Conservation (phyloP, 2,113 vertebrate species). For the Crotalus viridis region DNA sequence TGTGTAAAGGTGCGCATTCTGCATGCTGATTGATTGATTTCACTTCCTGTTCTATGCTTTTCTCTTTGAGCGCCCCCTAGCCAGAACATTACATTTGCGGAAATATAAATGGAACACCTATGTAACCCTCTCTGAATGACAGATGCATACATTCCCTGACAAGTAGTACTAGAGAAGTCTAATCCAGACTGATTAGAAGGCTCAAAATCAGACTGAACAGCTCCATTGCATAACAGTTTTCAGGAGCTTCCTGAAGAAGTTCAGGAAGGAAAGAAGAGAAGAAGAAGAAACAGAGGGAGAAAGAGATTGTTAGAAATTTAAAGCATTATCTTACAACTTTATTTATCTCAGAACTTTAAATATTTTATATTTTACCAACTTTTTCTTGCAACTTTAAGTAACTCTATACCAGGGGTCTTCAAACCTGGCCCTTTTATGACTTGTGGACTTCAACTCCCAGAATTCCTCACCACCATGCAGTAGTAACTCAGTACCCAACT, state of each 20-base stretch:
- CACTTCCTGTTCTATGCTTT: neutral
- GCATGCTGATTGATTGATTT: neutral
- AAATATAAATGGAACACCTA: neutral
- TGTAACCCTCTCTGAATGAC: neutral
- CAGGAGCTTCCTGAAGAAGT: neutral
- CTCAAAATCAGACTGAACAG: neutral
- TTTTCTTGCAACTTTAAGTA: neutral
- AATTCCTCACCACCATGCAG: no score
- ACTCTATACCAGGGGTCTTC: neutral
- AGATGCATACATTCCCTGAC: neutral
- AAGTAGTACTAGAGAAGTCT: neutral
- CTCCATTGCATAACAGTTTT: neutral
- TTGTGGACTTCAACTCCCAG: no score
- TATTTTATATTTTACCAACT: neutral
- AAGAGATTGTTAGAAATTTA: neutral
- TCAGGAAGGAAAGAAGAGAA: neutral
- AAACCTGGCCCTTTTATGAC: no score
- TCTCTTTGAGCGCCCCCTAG: neutral
- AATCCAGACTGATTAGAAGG: neutral
- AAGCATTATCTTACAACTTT: constrained; percentile 25
- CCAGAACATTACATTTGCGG: neutral
- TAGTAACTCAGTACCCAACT: no score
- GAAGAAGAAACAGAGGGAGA: neutral
- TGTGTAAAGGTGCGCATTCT: neutral
- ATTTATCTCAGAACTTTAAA: neutral